These are phyloP conservation scores for Cecropterus lyciades DNA, from an alignment of 1,140 invertebrate species.

Conservation along the genomic window DNA sequence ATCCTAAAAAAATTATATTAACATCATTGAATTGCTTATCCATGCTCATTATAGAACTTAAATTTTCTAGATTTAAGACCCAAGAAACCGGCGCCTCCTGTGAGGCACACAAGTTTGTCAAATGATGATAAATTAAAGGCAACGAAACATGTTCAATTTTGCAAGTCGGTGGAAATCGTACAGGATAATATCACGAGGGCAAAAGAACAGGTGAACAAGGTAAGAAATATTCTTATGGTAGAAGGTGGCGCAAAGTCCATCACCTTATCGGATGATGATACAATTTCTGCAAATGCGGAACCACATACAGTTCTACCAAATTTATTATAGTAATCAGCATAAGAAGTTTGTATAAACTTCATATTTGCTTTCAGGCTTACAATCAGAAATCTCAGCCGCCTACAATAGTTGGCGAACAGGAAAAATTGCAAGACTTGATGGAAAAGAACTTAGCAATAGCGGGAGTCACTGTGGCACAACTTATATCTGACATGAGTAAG, in stretches of 20 bases:
- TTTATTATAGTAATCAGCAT: no score
- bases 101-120: background rate
- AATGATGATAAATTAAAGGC: background rate
- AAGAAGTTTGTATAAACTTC: no score
- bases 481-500: constrained; percentile 22
- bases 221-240: background rate
- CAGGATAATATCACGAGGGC: constrained; percentile 6
- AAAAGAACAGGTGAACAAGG: constrained; percentile 2
- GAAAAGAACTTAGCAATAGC: constrained; percentile 1
- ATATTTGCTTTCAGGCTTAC: background rate
- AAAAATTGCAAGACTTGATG: constrained; percentile 9
- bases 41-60: no score
- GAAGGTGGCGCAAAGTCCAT: no score
- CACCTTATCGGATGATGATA: no score
- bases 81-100: constrained; percentile 4
- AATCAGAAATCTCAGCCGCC: background rate
- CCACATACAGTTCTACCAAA: no score
- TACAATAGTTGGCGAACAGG: constrained; percentile 12
- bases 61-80: background rate
- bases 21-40: no score
- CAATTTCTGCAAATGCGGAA: no score
- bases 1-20: no score
- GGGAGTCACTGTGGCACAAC: constrained; percentile 3
- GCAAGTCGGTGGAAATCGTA: constrained; percentile 7
- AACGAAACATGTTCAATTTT: constrained; percentile 8